These are phyloP conservation scores for Thaumatotibia leucotreta DNA, from an alignment of 1,140 invertebrate genomes.

Conservation along the genomic window DNA sequence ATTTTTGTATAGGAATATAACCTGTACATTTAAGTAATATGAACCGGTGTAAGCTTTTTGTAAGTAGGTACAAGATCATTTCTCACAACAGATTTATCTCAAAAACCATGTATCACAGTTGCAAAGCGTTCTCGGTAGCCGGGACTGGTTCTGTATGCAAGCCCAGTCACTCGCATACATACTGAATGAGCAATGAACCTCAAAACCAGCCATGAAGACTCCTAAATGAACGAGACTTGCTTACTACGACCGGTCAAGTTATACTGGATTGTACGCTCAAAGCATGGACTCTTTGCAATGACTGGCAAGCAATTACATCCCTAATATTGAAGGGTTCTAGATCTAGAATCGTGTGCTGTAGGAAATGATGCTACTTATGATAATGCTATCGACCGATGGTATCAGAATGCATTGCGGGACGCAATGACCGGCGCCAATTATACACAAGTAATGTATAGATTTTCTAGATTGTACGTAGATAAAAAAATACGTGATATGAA, in stretches of 20 bases:
- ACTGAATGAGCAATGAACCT: constrained; percentile 41
- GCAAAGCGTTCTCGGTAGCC: constrained; percentile 51
- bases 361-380: background rate
- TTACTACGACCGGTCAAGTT: constrained; percentile 23
- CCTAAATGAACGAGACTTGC: background rate
- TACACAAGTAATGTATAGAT: background rate
- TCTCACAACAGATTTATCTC: constrained; percentile 33
- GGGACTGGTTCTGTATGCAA: constrained; percentile 47
- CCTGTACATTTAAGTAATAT: too few species aligned
- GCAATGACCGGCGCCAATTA: constrained; percentile 1
- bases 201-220: background rate
- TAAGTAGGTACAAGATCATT: constrained; percentile 4
- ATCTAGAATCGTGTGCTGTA: background rate
- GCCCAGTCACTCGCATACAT: constrained; percentile 25
- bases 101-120: constrained; percentile 56
- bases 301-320: background rate
- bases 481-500: background rate
- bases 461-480: background rate
- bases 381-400: constrained; percentile 1
- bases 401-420: constrained; percentile 1
- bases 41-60: background rate
- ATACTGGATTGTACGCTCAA: constrained; percentile 16
- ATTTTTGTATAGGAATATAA: too few species aligned
- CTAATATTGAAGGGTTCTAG: background rate
- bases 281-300: background rate